A percentile compares a stretch with the other conserved stretches of the same genome.
These are phyloP conservation scores for Tetheella fluctuosa DNA, from an alignment of 2,888 invertebrate species.

Conservation along the genomic window DNA sequence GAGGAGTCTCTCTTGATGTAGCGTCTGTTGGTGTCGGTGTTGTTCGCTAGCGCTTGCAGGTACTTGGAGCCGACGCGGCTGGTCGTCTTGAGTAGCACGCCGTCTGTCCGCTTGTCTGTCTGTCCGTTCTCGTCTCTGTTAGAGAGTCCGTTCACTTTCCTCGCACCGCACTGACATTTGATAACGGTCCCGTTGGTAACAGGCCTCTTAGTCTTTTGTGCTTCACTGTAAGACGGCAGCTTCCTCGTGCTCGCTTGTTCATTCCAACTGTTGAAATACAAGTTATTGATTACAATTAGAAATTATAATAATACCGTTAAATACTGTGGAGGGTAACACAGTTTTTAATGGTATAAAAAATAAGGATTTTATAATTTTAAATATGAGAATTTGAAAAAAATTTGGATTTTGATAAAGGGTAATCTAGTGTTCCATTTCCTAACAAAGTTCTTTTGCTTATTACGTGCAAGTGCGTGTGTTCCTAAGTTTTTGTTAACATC, in stretches of 20 bases:
- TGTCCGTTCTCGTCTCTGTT: slow-evolving; percentile 55
- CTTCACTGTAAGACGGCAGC: slow-evolving; percentile 81
- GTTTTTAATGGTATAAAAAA: no score
- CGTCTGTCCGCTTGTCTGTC: slow-evolving; percentile 56
- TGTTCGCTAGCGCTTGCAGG: slow-evolving; percentile 74
- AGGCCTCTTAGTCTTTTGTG: slow-evolving; percentile 81
- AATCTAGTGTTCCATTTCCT: background rate
- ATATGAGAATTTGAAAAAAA: background rate
- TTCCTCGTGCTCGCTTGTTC: slow-evolving; percentile 80
- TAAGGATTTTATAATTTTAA: background rate
- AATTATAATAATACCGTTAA: no score
- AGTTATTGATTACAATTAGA: slow-evolving; percentile 17
- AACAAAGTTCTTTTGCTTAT: background rate
- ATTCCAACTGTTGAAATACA: slow-evolving; percentile 75
- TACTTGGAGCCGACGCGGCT: slow-evolving; percentile 79
- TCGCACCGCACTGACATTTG: slow-evolving; percentile 77
- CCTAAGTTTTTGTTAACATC: slow-evolving; percentile 20
- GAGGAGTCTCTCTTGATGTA: slow-evolving; percentile 74
- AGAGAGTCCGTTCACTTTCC: slow-evolving; percentile 66
- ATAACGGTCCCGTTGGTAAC: slow-evolving; percentile 71
- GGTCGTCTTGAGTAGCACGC: slow-evolving; percentile 69
- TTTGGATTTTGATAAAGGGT: background rate
- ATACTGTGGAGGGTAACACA: no score
- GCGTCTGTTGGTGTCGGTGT: slow-evolving; percentile 53
- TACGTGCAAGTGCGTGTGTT: background rate